Conservation (phyloP, 2,113 vertebrate species). For the Oenanthe oenanthe region DNA sequence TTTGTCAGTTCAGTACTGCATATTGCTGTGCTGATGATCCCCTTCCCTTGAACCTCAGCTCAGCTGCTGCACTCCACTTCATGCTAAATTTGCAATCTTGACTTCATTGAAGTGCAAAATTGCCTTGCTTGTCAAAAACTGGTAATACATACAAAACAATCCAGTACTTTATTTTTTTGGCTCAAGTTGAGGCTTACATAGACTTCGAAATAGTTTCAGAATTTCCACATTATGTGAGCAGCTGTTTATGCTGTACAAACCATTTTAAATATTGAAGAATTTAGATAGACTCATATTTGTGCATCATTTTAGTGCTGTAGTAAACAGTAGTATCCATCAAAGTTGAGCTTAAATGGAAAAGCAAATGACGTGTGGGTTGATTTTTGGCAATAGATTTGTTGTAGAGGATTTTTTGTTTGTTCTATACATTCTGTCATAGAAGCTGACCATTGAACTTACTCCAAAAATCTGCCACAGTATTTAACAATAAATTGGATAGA, state of each 20-base stretch:
- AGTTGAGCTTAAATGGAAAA: conserved; percentile 38
- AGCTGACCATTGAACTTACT: neutral
- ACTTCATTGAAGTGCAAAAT: conserved; percentile 76
- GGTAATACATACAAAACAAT: conserved; percentile 72
- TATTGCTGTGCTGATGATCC: conserved; percentile 68
- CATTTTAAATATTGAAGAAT: conserved; percentile 58
- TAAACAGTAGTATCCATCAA: conserved; percentile 3
- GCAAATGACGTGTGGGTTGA: neutral
- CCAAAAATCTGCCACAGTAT: neutral
- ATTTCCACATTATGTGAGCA: conserved; percentile 56
- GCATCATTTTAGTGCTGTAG: neutral
- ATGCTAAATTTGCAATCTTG: conserved; percentile 75
- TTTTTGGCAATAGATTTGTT: neutral
- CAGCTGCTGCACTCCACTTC: conserved; percentile 69
- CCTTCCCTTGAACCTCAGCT: conserved; percentile 64
- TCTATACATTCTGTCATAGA: neutral
- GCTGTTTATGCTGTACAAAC: conserved; percentile 60
- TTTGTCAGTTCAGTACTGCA: conserved; percentile 48
- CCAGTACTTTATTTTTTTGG: conserved; percentile 55
- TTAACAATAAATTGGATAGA: conserved; percentile 4
- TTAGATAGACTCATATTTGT: conserved; percentile 20
- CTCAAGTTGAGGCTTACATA: conserved; percentile 59
- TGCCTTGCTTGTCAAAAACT: conserved; percentile 73
- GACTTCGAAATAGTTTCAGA: conserved; percentile 59
- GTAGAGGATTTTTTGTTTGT: neutral